Conservation (phyloP, 2,113 vertebrate genomes). For the Chrysemys picta region DNA sequence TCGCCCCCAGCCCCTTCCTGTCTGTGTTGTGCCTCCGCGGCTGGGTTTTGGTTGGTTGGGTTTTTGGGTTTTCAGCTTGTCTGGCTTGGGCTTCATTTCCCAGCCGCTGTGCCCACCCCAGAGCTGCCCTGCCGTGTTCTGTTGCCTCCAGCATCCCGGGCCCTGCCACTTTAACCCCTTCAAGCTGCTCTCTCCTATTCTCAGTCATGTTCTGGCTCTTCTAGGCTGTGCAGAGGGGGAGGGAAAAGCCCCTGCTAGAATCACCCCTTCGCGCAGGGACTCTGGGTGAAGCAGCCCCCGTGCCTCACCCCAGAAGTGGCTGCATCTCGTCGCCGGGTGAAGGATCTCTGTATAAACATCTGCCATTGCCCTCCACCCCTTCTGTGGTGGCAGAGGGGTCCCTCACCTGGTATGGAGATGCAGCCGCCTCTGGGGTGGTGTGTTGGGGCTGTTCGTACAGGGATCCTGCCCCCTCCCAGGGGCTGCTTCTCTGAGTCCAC, state of each 20-base stretch:
- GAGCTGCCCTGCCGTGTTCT: too few relatives aligned
- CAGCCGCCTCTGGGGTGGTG: not conserved
- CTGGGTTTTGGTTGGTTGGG: not conserved
- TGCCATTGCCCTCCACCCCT: not conserved
- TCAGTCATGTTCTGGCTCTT: too few relatives aligned
- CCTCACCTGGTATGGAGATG: not conserved
- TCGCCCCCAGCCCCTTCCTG: not conserved
- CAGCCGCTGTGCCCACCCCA: too few relatives aligned
- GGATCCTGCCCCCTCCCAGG: too few relatives aligned
- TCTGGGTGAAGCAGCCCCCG: not conserved
- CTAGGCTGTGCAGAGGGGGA: not conserved
- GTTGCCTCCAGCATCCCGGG: not conserved
- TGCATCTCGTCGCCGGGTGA: not conserved
- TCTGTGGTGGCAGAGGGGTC: not conserved
- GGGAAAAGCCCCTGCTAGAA: not conserved
- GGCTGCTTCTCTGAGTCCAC: not conserved
- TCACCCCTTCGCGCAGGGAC: not conserved
- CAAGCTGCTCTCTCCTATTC: not conserved
- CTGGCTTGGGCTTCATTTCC: not conserved
- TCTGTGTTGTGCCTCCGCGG: not conserved
- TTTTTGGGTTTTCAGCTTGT: not conserved
- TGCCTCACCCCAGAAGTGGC: not conserved
- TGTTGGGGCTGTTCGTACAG: accelerated
- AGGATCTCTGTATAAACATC: not conserved
- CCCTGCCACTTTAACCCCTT: not conserved